A percentile compares a stretch with the other conserved stretches of the same genome.
Evolutionary conservation across 2,797 vertebrate genomes (phyloP).

Genomic region (Potorous gilbertii): DNA sequence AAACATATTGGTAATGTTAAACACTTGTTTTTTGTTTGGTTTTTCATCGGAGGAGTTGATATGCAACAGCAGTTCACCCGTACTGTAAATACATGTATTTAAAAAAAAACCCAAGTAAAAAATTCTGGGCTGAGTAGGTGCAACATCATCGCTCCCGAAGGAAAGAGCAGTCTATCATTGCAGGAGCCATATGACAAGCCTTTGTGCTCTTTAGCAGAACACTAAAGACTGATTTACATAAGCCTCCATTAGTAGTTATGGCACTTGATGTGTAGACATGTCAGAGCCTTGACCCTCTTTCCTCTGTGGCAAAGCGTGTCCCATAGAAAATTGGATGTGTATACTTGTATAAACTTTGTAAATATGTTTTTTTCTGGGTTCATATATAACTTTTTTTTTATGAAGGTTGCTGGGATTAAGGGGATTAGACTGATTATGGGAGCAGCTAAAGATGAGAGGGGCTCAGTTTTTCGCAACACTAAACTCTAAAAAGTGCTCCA

Average conservation of each 20-base stretch:
- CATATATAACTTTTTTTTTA: constrained; percentile 85
- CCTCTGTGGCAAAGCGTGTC: constrained; percentile 85
- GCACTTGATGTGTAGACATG: constrained; percentile 85
- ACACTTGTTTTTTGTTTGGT: constrained; percentile 72
- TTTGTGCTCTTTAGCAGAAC: constrained; percentile 84
- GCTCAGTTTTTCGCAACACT: constrained; percentile 90
- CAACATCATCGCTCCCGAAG: constrained; percentile 84
- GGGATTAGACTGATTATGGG: constrained; percentile 89
- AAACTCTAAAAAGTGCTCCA: constrained; percentile 74
- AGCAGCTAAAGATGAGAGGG: constrained; percentile 90
- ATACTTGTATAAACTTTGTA: constrained; percentile 92
- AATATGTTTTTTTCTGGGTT: constrained; percentile 88
- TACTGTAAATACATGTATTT: constrained; percentile 90
- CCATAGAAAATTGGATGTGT: constrained; percentile 89
- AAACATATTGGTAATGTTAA: constrained; percentile 82
- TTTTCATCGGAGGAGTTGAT: constrained; percentile 86
- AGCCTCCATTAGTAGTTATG: constrained; percentile 83
- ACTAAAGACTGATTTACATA: constrained; percentile 84
- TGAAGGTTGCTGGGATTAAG: constrained; percentile 93
- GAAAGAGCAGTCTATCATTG: constrained; percentile 85
- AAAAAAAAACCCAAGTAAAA: constrained; percentile 83
- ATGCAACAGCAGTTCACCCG: constrained; percentile 87
- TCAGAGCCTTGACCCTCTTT: constrained; percentile 87
- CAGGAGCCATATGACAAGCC: constrained; percentile 84
- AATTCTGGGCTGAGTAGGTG: constrained; percentile 85